Base-by-base conservation (phyloP, 2,113 vertebrate genomes). In the Mellivora capensis region DNA sequence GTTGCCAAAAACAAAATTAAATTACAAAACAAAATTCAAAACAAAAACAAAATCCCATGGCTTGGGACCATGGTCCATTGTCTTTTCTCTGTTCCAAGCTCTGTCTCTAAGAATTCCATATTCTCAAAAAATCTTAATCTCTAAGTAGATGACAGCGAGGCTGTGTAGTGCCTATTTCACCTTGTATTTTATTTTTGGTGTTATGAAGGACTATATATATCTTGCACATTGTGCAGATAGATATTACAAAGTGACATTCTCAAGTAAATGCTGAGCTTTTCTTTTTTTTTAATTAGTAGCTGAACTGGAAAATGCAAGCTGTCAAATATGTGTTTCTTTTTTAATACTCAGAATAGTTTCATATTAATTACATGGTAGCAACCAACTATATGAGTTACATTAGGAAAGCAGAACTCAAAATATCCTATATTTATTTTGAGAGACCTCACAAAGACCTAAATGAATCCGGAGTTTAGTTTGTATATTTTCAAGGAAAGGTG, bases 231-330 rank as follows among this genome's bases (percentile, higher is more conserved):
- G 42, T 61, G 2, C 42, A 90, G 49, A 2, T 86, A 90, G 49
- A 2, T 86, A 82, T 90, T 79, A 72, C 18, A 69, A 64, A 80
- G 27, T 90, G 34, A 37, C 39, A 76, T 61, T 81, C 31, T 76
- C 54, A 91, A 72, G 1, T 25, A 88, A 87, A 69, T 85, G 42
- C 83, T 95, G 39, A 85, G 15, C 14, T 29, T 62, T 84, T 54
- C 29, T 23, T 52, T n/a, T 49, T 39, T 88, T 84, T 37, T 27
- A 31, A 91, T 95, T 87, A 84, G 52, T 69, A 80, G 39, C n/a
- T 47, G 69, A 93, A 69, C 8, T 59, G 34, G 25, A 93, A 91
- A 88, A 95, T 71, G 39, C 57, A 96, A 93, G 47, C 62, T 95
- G 47, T 93, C 54, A 88, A 90, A 88, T 74, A 20, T n/a, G 3